These are phyloP conservation scores for Tenebrosternarchus preto DNA, from an alignment of 2,113 vertebrate genomes.

Conservation along the genomic window DNA sequence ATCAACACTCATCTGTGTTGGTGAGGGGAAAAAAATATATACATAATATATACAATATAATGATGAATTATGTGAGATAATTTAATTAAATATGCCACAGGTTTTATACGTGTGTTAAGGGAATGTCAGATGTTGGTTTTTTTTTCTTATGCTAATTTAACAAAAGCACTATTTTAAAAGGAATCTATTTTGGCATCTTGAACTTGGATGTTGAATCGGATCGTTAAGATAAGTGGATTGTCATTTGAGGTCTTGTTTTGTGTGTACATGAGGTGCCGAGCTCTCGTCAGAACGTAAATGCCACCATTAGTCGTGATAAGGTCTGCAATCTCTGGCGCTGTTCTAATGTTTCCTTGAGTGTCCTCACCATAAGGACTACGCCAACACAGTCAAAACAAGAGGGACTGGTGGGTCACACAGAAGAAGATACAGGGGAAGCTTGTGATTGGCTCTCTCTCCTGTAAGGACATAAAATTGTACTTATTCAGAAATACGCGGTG, in stretches of 20 bases:
- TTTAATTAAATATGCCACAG: conserved; percentile 29
- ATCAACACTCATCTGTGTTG: conserved; percentile 49
- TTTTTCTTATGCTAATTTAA: conserved; percentile 45
- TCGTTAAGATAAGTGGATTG: background rate
- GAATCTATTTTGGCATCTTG: conserved; percentile 61
- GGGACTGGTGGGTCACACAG: no score
- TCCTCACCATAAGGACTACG: conserved; percentile 8
- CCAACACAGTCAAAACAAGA: background rate
- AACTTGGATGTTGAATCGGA: background rate
- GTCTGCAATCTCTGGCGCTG: conserved; percentile 37
- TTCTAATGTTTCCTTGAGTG: background rate
- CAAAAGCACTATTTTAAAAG: conserved; percentile 63
- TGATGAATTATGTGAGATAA: conserved; percentile 34
- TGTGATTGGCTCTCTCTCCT: no score
- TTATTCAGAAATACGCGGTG: no score
- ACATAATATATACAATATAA: conserved; percentile 36
- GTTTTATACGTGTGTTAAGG: conserved; percentile 60
- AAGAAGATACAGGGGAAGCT: no score
- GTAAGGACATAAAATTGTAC: no score
- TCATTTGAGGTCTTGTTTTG: background rate
- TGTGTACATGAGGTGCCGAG: conserved; percentile 27
- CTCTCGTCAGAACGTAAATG: conserved; percentile 7
- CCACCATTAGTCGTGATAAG: background rate
- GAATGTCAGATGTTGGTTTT: conserved; percentile 40
- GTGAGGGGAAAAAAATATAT: conserved; percentile 47